Conservation (phyloP, 2,888 invertebrate species). For the Micropterix aruncella region DNA sequence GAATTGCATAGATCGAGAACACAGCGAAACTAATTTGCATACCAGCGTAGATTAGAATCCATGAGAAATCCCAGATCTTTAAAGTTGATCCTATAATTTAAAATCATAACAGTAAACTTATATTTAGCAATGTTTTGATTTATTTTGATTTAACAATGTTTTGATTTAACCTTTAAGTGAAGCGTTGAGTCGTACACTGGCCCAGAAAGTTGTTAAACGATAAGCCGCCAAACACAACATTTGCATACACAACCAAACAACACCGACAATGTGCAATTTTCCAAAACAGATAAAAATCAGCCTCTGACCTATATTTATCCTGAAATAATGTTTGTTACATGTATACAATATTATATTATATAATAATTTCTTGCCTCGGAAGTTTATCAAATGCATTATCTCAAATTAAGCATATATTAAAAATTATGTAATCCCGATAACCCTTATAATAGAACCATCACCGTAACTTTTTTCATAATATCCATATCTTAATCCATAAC, state of each 20-base stretch:
- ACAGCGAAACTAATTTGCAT: conserved; percentile 23
- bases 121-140: too few relatives aligned
- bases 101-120: too few relatives aligned
- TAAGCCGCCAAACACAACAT: conserved; percentile 25
- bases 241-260: conserved; percentile 39
- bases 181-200: conserved; percentile 17
- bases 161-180: conserved; percentile 23
- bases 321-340: too few relatives aligned
- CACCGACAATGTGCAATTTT: conserved; percentile 39
- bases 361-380: too few relatives aligned
- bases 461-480: too few relatives aligned
- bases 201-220: conserved; percentile 34
- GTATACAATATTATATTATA: too few relatives aligned
- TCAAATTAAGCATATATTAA: too few relatives aligned
- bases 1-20: conserved; percentile 25
- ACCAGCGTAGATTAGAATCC: conserved; percentile 18
- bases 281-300: conserved; percentile 44
- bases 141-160: too few relatives aligned
- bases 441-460: too few relatives aligned
- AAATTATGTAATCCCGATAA: too few relatives aligned
- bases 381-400: too few relatives aligned
- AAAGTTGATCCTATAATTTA: conserved; percentile 19
- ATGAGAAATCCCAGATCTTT: conserved; percentile 25
- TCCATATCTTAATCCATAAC: too few relatives aligned
- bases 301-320: conserved; percentile 39